Conservation (phyloP, 92 coral and sea anemone species). For the Diadumene lineata region DNA sequence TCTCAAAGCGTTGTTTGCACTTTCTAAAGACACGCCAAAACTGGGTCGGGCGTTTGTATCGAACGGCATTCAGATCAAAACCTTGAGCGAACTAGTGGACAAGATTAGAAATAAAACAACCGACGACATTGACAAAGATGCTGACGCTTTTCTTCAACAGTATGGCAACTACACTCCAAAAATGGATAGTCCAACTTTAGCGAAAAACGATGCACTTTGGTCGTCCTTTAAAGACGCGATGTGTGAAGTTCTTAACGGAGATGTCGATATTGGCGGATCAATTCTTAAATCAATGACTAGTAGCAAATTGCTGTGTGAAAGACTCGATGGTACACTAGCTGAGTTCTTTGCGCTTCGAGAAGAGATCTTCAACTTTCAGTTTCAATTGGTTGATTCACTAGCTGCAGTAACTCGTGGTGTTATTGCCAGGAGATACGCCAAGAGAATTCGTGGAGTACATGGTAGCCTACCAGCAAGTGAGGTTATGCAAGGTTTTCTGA, state of each 20-base stretch:
- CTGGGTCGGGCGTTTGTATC: conserved; percentile 23
- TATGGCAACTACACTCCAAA: conserved; percentile 50
- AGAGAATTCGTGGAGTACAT: conserved; percentile 20
- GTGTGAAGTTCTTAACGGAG: conserved; percentile 46
- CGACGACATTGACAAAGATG: conserved; percentile 43
- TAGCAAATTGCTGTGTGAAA: conserved; percentile 39
- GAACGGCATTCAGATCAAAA: conserved; percentile 36
- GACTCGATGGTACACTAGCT: conserved; percentile 20
- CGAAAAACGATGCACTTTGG: conserved; percentile 48
- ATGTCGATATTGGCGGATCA: conserved; percentile 20
- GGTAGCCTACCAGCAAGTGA: conserved; percentile 37
- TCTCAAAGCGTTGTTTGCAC: conserved; percentile 6
- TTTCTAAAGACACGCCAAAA: conserved; percentile 13
- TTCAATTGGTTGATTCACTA: conserved; percentile 47
- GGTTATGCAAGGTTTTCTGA: conserved; percentile 44
- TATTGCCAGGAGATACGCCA: conserved; percentile 44
- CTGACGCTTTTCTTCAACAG: conserved; percentile 38
- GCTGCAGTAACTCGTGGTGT: conserved; percentile 42
- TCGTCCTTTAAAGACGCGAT: conserved; percentile 41
- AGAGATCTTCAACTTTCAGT: conserved; percentile 59
- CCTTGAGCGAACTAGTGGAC: conserved; percentile 18
- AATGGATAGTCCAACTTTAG: conserved; percentile 34
- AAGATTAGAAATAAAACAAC: conserved; percentile 23
- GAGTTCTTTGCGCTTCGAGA: conserved; percentile 44
- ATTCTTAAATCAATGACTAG: conserved; percentile 34